phyloP scores from a whole-genome alignment of 1,140 invertebrate species.

The Drosophila orosa region DNA sequence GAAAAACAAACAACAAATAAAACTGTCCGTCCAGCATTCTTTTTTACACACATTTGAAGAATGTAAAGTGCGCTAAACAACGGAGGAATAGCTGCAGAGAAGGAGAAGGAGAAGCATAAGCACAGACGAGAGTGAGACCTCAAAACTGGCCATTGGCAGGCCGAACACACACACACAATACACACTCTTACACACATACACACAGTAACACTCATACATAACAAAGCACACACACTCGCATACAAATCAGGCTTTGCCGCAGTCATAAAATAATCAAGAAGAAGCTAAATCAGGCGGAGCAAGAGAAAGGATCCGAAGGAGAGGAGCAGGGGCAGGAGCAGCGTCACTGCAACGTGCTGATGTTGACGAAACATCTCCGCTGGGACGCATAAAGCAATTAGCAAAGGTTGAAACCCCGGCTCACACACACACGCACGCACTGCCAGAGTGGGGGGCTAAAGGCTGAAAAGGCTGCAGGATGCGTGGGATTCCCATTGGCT shows the following conservation, averaged over 20 bases:
- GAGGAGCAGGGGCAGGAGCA: slow-evolving; percentile 17
- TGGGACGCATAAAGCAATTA: slow-evolving; percentile 81
- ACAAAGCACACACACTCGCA: slow-evolving; percentile 40
- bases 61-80: slow-evolving; percentile 67
- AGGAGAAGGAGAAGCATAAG: slow-evolving; percentile 17
- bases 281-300: slow-evolving; percentile 53
- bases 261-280: slow-evolving; percentile 83
- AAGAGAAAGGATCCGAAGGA: slow-evolving; percentile 10
- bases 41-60: slow-evolving; percentile 51
- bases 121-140: slow-evolving; percentile 67
- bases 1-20: slow-evolving; percentile 48
- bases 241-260: slow-evolving; percentile 60
- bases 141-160: slow-evolving; percentile 73
- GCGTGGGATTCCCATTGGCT: slow-evolving; percentile 50
- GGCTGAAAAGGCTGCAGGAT: slow-evolving; percentile 40
- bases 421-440: slow-evolving; percentile 16
- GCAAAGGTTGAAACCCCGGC: slow-evolving; percentile 62
- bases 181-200: slow-evolving; percentile 25
- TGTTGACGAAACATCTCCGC: slow-evolving; percentile 79
- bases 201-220: slow-evolving; percentile 16
- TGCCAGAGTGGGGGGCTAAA: slow-evolving; percentile 44
- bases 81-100: slow-evolving; percentile 25
- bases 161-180: slow-evolving; percentile 39
- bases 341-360: slow-evolving; percentile 59
- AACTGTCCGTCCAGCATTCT: slow-evolving; percentile 70